Base-by-base conservation (phyloP, 2,797 vertebrate species). In the Gymnodraco acuticeps region DNA sequence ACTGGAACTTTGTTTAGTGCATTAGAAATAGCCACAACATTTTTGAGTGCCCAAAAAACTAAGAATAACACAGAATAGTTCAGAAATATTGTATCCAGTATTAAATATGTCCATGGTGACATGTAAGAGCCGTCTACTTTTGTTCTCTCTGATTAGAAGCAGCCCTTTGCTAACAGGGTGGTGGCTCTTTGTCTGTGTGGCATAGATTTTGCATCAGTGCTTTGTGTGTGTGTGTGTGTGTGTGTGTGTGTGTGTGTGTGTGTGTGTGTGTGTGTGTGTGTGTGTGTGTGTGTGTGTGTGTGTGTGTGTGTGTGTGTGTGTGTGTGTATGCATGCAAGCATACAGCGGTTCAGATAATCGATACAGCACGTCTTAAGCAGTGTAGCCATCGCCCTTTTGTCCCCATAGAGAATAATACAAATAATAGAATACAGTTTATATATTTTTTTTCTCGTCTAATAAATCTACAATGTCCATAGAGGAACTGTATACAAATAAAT, bases 171-270 rank as follows among this genome's bases (percentile, higher is more conserved):
- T 16, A 64, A 78, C 42, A 67, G 85, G 88, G 89, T 85, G 88
- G 55, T 87, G 89, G 83, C 86, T 87, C 88, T 88, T 88, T 89
- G 58, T 85, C 77, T 87, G 76, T 2, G 33, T 50, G 55, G 68
- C 75, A 75, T n/a, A 51, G 70, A 81, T 76, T 71, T 60, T 67
- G 64, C 70, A 67, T 70, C 52, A 5, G 45, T 67, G 73, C 69
- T 76, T 51, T 77, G 52, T 31, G 42, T 67, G 70, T 56, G 42
- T 60, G 70, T 53, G 56, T 33, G 43, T 42, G 8, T 58, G 43
- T 10, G n/a, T 51, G 47, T 14, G 38, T 31, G 31, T 23, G 31
- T 65, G 48, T 42, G 31, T 63, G 64, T 60, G 42, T 41, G 64
- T 51, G 55, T 38, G 48, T 27, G 4, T 56, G n/a, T 7, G 13